These are phyloP conservation scores for Octodon degus DNA, from an alignment of 2,113 vertebrate species.

Conservation along the genomic window DNA sequence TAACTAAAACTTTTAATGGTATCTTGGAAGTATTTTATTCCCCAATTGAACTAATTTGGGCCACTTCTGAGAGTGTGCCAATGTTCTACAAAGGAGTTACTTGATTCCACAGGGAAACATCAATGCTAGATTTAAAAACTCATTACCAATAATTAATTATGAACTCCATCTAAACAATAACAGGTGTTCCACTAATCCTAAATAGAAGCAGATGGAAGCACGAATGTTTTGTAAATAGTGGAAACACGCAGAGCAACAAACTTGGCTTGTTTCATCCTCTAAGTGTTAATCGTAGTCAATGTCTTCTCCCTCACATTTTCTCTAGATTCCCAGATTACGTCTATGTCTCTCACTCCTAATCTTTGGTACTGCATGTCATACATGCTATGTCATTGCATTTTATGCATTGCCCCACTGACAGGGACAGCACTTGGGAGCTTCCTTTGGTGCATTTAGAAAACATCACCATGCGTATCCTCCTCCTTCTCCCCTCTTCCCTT, in stretches of 20 bases:
- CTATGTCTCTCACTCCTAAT: neutral
- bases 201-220: constrained; percentile 76
- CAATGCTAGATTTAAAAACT: constrained; percentile 69
- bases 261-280: constrained; percentile 58
- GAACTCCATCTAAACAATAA: constrained; percentile 75
- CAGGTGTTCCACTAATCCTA: constrained; percentile 74
- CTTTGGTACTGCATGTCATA: constrained; percentile 11
- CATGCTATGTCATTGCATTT: neutral
- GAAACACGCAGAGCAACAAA: constrained; percentile 63
- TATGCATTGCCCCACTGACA: neutral
- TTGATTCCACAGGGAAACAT: constrained; percentile 62
- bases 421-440: neutral
- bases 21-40: neutral
- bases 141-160: constrained; percentile 78
- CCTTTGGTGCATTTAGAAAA: neutral
- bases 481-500: neutral
- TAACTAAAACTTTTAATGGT: neutral
- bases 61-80: constrained; percentile 29
- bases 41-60: neutral
- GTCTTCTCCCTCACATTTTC: constrained; percentile 39
- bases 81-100: constrained; percentile 22
- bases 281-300: constrained; percentile 60
- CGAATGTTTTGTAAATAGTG: constrained; percentile 74
- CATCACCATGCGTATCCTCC: neutral
- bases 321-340: constrained; percentile 48